Evolutionary conservation across 2,888 invertebrate species (phyloP).

Genomic region (Drosophila nr. perissopoda): DNA sequence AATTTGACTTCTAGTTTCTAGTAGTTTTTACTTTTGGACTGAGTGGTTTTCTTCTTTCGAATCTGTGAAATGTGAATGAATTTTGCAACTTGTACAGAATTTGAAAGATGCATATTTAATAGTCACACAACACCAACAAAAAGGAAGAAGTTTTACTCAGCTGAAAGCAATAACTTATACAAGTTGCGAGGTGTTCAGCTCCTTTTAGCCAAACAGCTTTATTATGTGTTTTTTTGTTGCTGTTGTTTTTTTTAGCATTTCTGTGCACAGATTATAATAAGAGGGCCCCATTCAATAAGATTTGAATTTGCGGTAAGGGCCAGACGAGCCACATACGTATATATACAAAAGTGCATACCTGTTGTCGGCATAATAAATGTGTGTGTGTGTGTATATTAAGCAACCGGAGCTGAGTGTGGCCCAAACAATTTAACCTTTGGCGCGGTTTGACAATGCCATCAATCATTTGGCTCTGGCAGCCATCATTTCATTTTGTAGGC

Average conservation of each 20-base stretch:
- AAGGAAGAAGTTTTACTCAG: background rate
- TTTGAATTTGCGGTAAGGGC: constrained; percentile 31
- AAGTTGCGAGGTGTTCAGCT: background rate
- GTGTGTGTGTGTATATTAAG: constrained; percentile 34
- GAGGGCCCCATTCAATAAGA: constrained; percentile 27
- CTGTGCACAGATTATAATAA: constrained; percentile 4
- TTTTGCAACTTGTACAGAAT: background rate
- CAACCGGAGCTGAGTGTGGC: constrained; percentile 20
- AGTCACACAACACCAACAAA: background rate
- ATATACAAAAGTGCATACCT: constrained; percentile 37
- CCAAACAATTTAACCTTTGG: constrained; percentile 69
- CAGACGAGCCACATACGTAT: background rate
- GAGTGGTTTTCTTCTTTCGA: background rate
- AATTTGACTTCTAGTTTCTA: background rate
- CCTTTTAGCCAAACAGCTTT: background rate
- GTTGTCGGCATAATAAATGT: constrained; percentile 53
- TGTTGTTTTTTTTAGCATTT: background rate
- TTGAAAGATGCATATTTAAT: background rate
- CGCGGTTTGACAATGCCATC: constrained; percentile 46
- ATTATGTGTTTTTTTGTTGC: background rate
- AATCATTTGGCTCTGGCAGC: constrained; percentile 54
- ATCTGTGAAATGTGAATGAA: background rate
- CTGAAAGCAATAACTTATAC: background rate
- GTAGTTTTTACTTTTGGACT: too few species aligned
- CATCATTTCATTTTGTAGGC: constrained; percentile 68